A percentile compares a stretch with the other conserved stretches of the same genome.
Evolutionary conservation across 2,888 invertebrate genomes (phyloP).

Genomic region (Achlya flavicornis): DNA sequence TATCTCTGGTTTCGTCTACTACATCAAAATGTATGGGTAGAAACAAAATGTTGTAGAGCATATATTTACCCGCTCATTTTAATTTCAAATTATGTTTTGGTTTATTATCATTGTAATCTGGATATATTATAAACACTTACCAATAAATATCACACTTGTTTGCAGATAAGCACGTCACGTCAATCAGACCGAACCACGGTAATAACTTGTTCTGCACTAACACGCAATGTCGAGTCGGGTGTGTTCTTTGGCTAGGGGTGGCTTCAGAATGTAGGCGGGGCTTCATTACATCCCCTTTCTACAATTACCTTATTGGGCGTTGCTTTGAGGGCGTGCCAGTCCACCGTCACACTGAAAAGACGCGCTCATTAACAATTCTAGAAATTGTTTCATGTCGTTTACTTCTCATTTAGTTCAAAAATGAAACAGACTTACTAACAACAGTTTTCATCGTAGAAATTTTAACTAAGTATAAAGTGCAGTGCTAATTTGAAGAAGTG

Average conservation of each 20-base stretch:
- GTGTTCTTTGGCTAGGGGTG: slow-evolving; percentile 39
- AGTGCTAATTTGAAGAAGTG: no score
- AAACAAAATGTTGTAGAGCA: no score
- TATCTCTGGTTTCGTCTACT: no score
- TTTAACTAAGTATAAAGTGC: no score
- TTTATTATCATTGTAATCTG: no score
- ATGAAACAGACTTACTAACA: no score
- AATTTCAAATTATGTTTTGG: no score
- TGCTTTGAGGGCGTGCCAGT: slow-evolving; percentile 2
- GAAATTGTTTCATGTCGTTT: background rate
- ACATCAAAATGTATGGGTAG: no score
- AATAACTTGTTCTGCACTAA: slow-evolving; percentile 41
- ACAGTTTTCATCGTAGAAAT: no score
- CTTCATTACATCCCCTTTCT: slow-evolving; percentile 43
- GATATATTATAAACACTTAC: background rate
- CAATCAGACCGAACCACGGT: slow-evolving; percentile 38
- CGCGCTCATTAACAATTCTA: background rate
- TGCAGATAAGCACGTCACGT: slow-evolving; percentile 31
- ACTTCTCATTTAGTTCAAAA: background rate
- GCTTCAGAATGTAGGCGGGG: slow-evolving; percentile 55
- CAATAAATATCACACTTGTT: slow-evolving; percentile 17
- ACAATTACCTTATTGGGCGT: slow-evolving; percentile 2
- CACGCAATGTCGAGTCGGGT: slow-evolving; percentile 33
- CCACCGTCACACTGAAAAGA: background rate
- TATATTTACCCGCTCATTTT: no score